Base-by-base conservation (phyloP, 2,797 vertebrate genomes). In the Spondyliosoma cantharus region DNA sequence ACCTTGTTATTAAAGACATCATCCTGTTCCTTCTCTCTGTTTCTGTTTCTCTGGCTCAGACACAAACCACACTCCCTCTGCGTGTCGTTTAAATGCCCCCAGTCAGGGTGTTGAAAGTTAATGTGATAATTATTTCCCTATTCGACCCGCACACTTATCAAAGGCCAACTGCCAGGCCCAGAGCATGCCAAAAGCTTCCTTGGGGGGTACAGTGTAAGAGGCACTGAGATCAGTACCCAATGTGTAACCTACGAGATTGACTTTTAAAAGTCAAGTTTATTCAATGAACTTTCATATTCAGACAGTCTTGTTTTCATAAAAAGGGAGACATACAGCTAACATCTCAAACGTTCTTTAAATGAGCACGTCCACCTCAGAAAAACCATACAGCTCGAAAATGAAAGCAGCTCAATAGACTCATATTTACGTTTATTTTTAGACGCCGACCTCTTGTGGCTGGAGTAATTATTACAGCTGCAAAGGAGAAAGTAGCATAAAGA, bases 151-250 rank as follows among this genome's bases (percentile, higher is more conserved):
- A 50, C 45, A 15, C 68, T 85, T 82, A 71, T 84, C 74, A 87
- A 74, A 82, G 75, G 73, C 78, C 48, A 80, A 72, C 32, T 80
- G 67, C 70, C 61, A 62, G 54, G 68, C 73, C 60, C 29, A 43
- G 52, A 62, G 50, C 56, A 16, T 52, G 71, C 50, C 67, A 77
- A 49, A 58, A 65, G 52, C 70, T 37, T 74, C 57, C 64, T 60
- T 29, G 56, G 6, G 53, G 66, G 63, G 58, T 32, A 46, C 3
- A 37, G 8, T 37, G 37, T 11, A 58, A 60, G 65, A 24, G 68
- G 61, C 72, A 68, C 53, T 63, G 59, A 64, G 76, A 79, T 87
- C 74, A 87, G 60, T 75, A 45, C 48, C 48, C 56, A 75, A n/a
- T 29, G 49, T 20, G n/a, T 24, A 61, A 60, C 58, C 68, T 75